Conservation (phyloP, 2,113 vertebrate genomes). For the Trematomus loennbergii region DNA sequence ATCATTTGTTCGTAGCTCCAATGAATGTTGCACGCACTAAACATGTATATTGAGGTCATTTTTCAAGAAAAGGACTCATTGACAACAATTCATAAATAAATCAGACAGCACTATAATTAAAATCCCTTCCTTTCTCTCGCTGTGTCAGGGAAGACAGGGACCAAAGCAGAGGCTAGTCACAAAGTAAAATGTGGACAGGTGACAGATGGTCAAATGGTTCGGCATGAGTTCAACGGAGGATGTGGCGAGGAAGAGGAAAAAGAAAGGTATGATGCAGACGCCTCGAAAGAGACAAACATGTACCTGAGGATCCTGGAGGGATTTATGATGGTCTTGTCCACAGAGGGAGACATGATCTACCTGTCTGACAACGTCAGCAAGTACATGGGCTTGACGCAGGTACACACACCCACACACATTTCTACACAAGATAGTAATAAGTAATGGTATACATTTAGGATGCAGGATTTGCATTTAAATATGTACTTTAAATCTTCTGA, state of each 20-base stretch:
- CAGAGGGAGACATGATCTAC: constrained; percentile 95
- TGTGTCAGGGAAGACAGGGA: constrained; percentile 14
- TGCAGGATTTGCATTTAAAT: constrained; percentile 2
- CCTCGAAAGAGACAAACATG: constrained; percentile 57
- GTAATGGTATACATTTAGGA: neutral
- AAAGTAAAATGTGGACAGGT: neutral
- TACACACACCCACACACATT: constrained; percentile 58
- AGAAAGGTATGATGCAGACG: constrained; percentile 73
- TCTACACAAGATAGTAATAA: too few species aligned
- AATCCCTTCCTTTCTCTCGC: neutral
- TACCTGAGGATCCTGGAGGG: constrained; percentile 93
- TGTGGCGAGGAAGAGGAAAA: constrained; percentile 76
- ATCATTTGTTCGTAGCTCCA: constrained; percentile 22
- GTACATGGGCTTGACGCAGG: constrained; percentile 95
- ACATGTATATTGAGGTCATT: neutral
- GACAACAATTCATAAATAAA: too few species aligned
- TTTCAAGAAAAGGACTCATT: too few species aligned
- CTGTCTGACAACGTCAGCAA: constrained; percentile 94
- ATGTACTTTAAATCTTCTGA: neutral
- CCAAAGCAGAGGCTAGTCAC: neutral
- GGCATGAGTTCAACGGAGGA: constrained; percentile 62
- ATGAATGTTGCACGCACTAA: neutral
- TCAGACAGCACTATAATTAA: neutral
- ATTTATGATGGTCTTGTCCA: constrained; percentile 93
- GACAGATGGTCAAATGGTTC: neutral